These are phyloP conservation scores for Hyaena hyaena DNA, from an alignment of 2,113 vertebrate species.

Conservation along the genomic window DNA sequence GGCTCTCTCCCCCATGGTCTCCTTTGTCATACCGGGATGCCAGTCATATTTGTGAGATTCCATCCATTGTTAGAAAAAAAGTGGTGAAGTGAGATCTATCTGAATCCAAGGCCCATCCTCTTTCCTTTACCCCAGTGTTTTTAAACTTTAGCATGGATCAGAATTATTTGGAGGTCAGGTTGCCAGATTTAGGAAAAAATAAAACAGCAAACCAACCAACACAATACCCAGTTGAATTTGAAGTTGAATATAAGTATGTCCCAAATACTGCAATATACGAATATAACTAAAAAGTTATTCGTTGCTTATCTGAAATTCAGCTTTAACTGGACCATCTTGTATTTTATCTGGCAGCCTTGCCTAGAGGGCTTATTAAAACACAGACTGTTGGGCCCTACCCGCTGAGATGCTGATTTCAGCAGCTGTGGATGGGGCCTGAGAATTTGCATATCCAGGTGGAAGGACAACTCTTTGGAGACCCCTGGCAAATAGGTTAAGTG, in stretches of 20 bases:
- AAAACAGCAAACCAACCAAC: neutral
- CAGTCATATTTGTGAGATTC: constrained; percentile 68
- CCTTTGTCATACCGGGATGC: constrained; percentile 49
- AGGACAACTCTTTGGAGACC: neutral
- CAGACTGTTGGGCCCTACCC: neutral
- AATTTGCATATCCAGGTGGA: neutral
- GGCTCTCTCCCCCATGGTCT: neutral
- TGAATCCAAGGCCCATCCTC: neutral
- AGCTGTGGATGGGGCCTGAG: neutral
- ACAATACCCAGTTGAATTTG: constrained; percentile 10
- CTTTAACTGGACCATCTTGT: neutral
- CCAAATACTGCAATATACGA: neutral
- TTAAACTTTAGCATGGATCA: neutral
- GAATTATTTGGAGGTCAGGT: neutral
- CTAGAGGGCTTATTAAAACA: constrained; percentile 26
- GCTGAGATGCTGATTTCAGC: neutral
- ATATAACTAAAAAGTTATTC: neutral
- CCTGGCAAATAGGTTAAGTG: neutral
- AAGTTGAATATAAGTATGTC: neutral
- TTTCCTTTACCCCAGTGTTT: constrained; percentile 13
- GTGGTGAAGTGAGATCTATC: neutral
- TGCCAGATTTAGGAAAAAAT: constrained; percentile 25
- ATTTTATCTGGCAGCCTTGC: constrained; percentile 41
- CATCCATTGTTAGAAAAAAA: neutral
- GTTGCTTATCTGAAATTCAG: constrained; percentile 44